A percentile compares a stretch with the other conserved stretches of the same genome.
Evolutionary conservation across 2,888 invertebrate genomes (phyloP).

Genomic region (Meliscaeva auricollis): DNA sequence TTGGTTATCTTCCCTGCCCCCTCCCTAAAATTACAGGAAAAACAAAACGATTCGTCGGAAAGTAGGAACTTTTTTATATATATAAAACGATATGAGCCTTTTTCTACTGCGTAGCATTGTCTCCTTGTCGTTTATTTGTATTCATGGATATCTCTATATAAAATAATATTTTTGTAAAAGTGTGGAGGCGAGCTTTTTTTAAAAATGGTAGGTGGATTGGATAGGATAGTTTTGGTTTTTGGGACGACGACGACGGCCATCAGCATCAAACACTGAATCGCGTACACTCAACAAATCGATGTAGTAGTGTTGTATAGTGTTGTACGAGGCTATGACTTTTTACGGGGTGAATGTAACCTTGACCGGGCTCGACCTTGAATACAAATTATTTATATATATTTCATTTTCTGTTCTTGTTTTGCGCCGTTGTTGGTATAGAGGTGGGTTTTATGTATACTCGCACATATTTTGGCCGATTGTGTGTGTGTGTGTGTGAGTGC

Average conservation of each 20-base stretch:
- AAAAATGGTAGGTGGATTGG: slow-evolving; percentile 35
- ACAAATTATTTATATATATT: slow-evolving; percentile 42
- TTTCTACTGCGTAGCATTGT: slow-evolving; percentile 61
- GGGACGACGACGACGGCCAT: slow-evolving; percentile 24
- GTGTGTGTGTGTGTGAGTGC: slow-evolving; percentile 8
- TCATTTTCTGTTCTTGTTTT: slow-evolving; percentile 58
- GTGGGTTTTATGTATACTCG: neutral
- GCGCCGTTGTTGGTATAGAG: slow-evolving; percentile 12
- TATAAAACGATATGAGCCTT: slow-evolving; percentile 23
- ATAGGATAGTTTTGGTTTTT: slow-evolving; percentile 13
- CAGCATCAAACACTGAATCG: slow-evolving; percentile 13
- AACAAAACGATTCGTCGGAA: slow-evolving; percentile 28
- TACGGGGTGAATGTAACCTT: slow-evolving; percentile 76
- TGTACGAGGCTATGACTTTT: slow-evolving; percentile 73
- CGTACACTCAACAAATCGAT: slow-evolving; percentile 3
- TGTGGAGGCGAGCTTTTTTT: slow-evolving; percentile 11
- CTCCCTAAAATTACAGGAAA: neutral
- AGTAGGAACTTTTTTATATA: slow-evolving; percentile 8
- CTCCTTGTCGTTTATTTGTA: slow-evolving; percentile 13
- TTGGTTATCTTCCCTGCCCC: neutral
- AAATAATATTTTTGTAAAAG: neutral
- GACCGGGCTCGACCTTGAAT: slow-evolving; percentile 73
- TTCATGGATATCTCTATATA: neutral
- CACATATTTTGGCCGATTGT: neutral
- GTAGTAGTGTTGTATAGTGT: slow-evolving; percentile 24